Percentiles rank a stretch among this genome's conserved stretches.
phyloP scores from a whole-genome alignment of 1,140 invertebrate species.

The Drosophila serrata region DNA sequence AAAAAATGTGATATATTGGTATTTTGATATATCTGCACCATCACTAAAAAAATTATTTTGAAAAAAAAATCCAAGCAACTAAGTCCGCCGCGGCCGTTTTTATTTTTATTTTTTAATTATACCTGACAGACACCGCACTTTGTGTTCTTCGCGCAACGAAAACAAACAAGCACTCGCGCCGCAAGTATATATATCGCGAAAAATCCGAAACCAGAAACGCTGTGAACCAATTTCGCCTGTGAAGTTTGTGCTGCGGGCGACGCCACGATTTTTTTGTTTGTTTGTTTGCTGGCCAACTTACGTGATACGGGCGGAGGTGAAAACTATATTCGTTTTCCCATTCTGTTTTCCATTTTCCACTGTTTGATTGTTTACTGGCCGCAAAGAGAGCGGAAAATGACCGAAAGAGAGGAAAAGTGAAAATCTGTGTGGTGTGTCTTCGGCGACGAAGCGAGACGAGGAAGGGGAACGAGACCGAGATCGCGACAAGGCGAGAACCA shows the following conservation, averaged over 20 bases:
- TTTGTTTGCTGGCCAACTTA: conserved; percentile 17
- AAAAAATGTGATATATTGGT: too few relatives aligned
- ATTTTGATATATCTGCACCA: too few relatives aligned
- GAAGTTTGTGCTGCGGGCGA: conserved; percentile 6
- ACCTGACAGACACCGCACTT: conserved; percentile 15
- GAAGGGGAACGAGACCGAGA: not conserved
- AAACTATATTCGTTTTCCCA: conserved; percentile 11
- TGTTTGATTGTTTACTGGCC: conserved; percentile 20
- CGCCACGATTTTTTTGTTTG: conserved; percentile 2
- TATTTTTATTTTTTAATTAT: conserved; percentile 12
- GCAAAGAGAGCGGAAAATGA: conserved; percentile 24
- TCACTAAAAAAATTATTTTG: not conserved
- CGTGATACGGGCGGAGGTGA: conserved; percentile 22
- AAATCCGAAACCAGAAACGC: not conserved
- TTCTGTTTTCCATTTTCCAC: conserved; percentile 11
- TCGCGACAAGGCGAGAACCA: not conserved
- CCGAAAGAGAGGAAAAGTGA: conserved; percentile 37
- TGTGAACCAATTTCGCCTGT: not conserved
- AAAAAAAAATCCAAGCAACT: not conserved
- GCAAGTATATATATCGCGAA: not conserved
- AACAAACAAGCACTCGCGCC: not conserved
- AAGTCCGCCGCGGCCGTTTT: conserved; percentile 1
- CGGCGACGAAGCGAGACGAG: conserved; percentile 28
- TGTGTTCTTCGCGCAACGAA: not conserved
- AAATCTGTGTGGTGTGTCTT: conserved; percentile 20